Base-by-base conservation (phyloP, 2,888 invertebrate genomes). In the Chloroclystis v-ata region DNA sequence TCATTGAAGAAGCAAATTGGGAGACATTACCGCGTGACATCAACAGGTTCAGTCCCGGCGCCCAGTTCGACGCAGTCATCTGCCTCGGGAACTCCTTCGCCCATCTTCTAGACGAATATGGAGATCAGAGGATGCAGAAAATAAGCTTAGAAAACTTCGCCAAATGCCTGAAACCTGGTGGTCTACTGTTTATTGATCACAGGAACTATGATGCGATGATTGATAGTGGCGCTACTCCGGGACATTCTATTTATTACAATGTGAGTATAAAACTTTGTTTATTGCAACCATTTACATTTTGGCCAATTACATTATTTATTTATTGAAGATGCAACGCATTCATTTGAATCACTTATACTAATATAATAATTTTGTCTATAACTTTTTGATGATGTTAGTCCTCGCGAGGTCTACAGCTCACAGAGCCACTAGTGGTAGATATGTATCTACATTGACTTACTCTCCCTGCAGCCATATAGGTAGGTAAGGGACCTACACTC, bases 1-100 rank as follows among this genome's bases (percentile, higher is more conserved):
- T 94, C 12, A 96, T 97, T 66, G 95, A 97, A 74, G 96, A 97
- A 84, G 96, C 96, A 0, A 96, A 96, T 73, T 97, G 97, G 97
- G 80, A 96, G 61, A 94, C 94, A 0, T 72, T 97, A 1, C 91
- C 92, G 3, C 90, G 93, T 26, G 95, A 96, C 67, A 90, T 96
- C 24, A 82, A 90, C 39, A 63, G 82, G 1, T 83, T 91, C 54
- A 67, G 91, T 0, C 88, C 92, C 1, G 90, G 89, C 2, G 89
- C 28, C 8, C 91, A 92, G 43, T 97, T 95, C 70, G 97, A 97
- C 81, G 96, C 96, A 0, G 95, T 97, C 24, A 92, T 97, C 55
- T 96, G 96, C 69, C 85, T 97, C 41, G 97, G 97, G 37, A 97
- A 97, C 78, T 96, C 96, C 1, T 97, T 97, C 75, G 95, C 97